Conservation (phyloP, 1,140 invertebrate genomes). For the Drosophila murphyi region DNA sequence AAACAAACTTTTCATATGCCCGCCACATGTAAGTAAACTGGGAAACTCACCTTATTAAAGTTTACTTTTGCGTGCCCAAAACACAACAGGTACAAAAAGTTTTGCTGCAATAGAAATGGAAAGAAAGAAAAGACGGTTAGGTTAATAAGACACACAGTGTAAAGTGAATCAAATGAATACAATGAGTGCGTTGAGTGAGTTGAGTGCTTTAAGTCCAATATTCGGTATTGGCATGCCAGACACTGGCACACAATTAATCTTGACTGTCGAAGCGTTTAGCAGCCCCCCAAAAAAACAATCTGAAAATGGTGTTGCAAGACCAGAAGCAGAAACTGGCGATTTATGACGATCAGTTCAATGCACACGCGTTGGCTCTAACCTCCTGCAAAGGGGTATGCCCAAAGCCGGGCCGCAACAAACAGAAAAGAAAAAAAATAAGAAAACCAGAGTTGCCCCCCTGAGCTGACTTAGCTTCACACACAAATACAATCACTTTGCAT, state of each 20-base stretch:
- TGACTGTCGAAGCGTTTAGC: conserved; percentile 33
- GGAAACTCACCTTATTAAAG: conserved; percentile 52
- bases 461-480: conserved; percentile 31
- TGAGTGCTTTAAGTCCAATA: conserved; percentile 11
- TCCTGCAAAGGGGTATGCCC: conserved; percentile 32
- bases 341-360: conserved; percentile 69
- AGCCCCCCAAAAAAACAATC: conserved; percentile 4
- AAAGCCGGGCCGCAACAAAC: conserved; percentile 17
- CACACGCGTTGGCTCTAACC: conserved; percentile 56
- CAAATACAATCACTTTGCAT: conserved; percentile 27
- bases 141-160: conserved; percentile 4
- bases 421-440: neutral
- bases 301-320: neutral
- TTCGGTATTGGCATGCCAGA: conserved; percentile 35
- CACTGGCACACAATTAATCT: conserved; percentile 44
- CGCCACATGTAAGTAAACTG: neutral
- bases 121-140: conserved; percentile 12
- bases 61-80: conserved; percentile 47
- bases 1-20: conserved; percentile 44
- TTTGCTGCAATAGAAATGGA: conserved; percentile 46
- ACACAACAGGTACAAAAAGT: conserved; percentile 76
- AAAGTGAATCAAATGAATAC: conserved; percentile 16
- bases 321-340: conserved; percentile 38
- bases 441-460: conserved; percentile 13
- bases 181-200: conserved; percentile 1